phyloP scores from a whole-genome alignment of 2,113 vertebrate species.

The Cyanistes caeruleus region DNA sequence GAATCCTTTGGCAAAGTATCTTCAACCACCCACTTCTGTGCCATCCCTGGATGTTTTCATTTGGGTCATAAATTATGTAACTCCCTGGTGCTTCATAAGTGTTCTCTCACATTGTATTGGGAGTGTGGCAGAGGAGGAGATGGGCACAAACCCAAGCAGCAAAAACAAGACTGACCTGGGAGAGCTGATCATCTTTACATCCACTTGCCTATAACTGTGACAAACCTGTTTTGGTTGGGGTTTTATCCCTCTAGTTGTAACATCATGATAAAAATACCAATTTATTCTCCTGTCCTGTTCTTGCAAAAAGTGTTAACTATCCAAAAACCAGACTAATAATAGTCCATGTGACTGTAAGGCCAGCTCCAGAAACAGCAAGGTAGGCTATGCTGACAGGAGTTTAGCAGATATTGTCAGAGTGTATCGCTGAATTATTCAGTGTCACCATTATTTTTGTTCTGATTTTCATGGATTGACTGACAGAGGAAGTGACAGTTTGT shows the following conservation, averaged over 20 bases:
- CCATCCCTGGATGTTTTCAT: background rate
- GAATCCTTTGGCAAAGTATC: background rate
- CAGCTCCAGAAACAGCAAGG: background rate
- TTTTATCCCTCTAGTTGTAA: background rate
- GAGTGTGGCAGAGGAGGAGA: background rate
- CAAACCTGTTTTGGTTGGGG: background rate
- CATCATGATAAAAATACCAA: background rate
- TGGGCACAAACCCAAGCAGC: background rate
- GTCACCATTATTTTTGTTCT: conserved; percentile 13
- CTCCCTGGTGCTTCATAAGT: background rate
- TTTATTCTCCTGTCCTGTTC: background rate
- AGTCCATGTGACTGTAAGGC: background rate
- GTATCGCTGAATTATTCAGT: conserved; percentile 25
- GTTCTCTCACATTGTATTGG: background rate
- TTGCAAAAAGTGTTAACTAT: background rate
- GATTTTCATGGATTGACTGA: conserved; percentile 4
- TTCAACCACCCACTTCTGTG: background rate
- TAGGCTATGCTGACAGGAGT: conserved; percentile 29
- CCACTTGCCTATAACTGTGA: rapidly evolving
- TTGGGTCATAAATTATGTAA: background rate
- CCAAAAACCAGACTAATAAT: background rate
- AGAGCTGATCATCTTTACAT: background rate
- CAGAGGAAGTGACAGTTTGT: background rate
- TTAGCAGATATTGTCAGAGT: conserved; percentile 17
- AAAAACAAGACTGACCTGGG: background rate